Evolutionary conservation across 2,797 vertebrate species (phyloP), one percentile per base, ranked within the genome.

Genomic region (Lacerta viridis): DNA sequence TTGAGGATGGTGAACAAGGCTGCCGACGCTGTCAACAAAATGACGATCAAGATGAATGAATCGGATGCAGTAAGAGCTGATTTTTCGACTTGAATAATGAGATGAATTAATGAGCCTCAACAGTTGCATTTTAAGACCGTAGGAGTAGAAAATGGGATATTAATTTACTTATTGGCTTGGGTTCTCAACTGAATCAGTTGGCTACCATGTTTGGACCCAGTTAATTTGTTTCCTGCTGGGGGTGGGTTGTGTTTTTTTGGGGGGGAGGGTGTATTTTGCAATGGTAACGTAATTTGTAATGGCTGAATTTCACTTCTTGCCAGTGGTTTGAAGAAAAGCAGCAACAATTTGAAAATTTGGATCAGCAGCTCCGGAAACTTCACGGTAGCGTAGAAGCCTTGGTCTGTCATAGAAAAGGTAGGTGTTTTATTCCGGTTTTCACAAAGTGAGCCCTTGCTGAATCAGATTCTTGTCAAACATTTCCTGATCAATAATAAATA

Each of bases 31-130:
- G 99, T 99, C 98, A 99, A 99, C 98, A 99, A 99, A 98, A 99
- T 99, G 98, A 99, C 98, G 97, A 99, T 99, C 98, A 99, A 99
- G 98, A 99, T 99, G 98, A 99, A 99, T 97, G 99, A 99, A 98
- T 98, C 98, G 41, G 99, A 99, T 97, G 98, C 98, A 79, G 99
- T 99, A 98, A 99, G 99, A 96, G 96, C 97, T 97, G 97, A 97
- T 97, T 98, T 98, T 97, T 98, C 92, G 78, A 96, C 96, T 97
- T 98, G 98, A 98, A 98, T 98, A 98, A 98, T 98, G 98, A 98
- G 97, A 97, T 88, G 96, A 98, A 98, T 98, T 98, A 98, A 98
- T 98, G 97, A 98, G 97, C 93, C 96, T 96, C 97, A 97, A 97
- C 97, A 97, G 97, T 96, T 97, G 96, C 96, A 97, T 97, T 97